Conservation (phyloP, 2,888 invertebrate genomes). For the Cryptus viduatorius region DNA sequence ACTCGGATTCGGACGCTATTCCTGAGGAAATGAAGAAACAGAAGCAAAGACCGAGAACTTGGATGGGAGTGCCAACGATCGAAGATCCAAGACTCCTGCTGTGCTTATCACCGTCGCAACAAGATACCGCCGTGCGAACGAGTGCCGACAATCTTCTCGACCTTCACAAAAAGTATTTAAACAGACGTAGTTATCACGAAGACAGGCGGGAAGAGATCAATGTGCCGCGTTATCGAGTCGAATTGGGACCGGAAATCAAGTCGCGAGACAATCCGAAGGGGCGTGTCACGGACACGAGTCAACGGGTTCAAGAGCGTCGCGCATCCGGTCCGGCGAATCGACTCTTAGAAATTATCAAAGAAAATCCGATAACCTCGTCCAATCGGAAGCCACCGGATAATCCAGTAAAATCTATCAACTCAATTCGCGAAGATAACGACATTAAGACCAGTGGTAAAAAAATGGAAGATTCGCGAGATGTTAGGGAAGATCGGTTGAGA, state of each 20-base stretch:
- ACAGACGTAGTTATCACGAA: slow-evolving; percentile 88
- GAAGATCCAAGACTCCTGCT: slow-evolving; percentile 88
- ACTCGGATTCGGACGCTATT: slow-evolving; percentile 8
- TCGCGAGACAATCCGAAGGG: slow-evolving; percentile 2
- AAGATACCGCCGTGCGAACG: slow-evolving; percentile 86
- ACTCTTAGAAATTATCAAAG: slow-evolving; percentile 79
- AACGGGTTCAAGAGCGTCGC: slow-evolving; percentile 22
- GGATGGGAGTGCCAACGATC: slow-evolving; percentile 88
- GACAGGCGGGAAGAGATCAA: slow-evolving; percentile 71
- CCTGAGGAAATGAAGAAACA: slow-evolving; percentile 71
- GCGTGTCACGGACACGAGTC: slow-evolving; percentile 29
- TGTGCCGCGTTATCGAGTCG: slow-evolving; percentile 75
- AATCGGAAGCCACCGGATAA: neutral
- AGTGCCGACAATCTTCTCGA: slow-evolving; percentile 89
- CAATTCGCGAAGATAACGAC: slow-evolving; percentile 4
- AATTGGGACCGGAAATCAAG: slow-evolving; percentile 58
- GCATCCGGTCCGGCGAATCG: slow-evolving; percentile 70
- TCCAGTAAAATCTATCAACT: neutral
- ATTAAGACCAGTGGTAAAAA: slow-evolving; percentile 7
- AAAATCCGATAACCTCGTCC: slow-evolving; percentile 73
- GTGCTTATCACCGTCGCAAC: slow-evolving; percentile 91
- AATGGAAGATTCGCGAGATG: slow-evolving; percentile 43
- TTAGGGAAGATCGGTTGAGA: slow-evolving; percentile 78
- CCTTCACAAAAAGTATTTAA: slow-evolving; percentile 90
- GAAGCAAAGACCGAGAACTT: slow-evolving; percentile 81